These are phyloP conservation scores for Pelecanus crispus DNA, from an alignment of 2,113 vertebrate species.

Conservation along the genomic window DNA sequence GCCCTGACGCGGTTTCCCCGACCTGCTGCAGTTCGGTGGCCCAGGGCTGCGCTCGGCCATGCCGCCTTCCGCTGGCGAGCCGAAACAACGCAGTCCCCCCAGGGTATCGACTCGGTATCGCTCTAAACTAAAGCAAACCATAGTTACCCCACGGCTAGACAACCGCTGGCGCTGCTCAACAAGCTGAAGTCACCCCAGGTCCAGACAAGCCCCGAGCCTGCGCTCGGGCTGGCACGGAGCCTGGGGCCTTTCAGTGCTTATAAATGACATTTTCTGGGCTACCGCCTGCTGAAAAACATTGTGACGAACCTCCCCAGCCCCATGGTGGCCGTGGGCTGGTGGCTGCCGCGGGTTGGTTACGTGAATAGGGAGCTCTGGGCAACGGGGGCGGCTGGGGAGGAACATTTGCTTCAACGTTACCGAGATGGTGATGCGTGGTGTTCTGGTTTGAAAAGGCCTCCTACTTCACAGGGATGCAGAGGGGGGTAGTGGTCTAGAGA, in stretches of 20 bases:
- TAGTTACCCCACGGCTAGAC: not conserved
- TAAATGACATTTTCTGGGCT: not conserved
- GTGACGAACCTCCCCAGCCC: not conserved
- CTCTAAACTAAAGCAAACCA: not conserved
- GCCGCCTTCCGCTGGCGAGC: not conserved
- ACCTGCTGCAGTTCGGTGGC: not conserved
- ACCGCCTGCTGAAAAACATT: not conserved
- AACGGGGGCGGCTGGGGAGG: not conserved
- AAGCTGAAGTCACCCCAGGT: not conserved
- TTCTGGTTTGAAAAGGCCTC: not conserved
- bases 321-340: fast-evolving
- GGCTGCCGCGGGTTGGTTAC: not conserved
- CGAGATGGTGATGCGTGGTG: not conserved
- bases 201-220: not conserved
- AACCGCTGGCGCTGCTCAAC: not conserved
- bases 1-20: not conserved
- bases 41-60: not conserved
- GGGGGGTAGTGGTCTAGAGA: not conserved
- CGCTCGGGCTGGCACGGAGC: not conserved
- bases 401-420: fast-evolving
- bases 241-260: not conserved
- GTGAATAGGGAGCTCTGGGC: not conserved
- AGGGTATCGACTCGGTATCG: fast-evolving
- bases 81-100: fast-evolving
- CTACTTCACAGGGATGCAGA: not conserved